These are phyloP conservation scores for Loxodonta africana DNA, from an alignment of 2,113 vertebrate species.

Conservation along the genomic window DNA sequence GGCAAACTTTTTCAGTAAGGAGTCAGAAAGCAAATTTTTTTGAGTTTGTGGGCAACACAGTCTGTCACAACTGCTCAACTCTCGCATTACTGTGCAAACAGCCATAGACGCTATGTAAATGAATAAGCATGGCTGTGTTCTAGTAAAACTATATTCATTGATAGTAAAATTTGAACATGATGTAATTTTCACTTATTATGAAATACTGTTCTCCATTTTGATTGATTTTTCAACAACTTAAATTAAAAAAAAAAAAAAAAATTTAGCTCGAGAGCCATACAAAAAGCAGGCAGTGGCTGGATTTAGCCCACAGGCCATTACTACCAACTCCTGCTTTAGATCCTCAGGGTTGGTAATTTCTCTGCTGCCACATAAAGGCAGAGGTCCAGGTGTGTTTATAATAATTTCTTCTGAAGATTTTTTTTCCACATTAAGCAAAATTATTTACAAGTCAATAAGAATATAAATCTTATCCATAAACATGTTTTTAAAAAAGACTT, in stretches of 20 bases:
- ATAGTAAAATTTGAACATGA: slow-evolving; percentile 27
- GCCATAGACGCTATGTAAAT: not conserved
- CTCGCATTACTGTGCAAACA: not conserved
- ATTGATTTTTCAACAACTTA: not conserved
- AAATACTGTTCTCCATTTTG: not conserved
- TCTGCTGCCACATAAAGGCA: not conserved
- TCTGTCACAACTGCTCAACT: not conserved
- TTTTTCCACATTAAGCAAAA: not conserved
- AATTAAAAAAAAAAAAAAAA: not conserved
- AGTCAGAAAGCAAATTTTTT: not conserved
- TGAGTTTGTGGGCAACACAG: not conserved
- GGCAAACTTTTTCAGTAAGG: not conserved
- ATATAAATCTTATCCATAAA: not conserved
- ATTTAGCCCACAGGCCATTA: too few relatives aligned
- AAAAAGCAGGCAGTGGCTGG: not conserved
- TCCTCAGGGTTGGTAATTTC: not conserved
- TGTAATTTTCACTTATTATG: slow-evolving; percentile 25
- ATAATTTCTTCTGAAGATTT: not conserved
- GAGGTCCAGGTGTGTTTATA: not conserved
- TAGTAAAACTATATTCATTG: not conserved
- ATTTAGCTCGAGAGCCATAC: not conserved
- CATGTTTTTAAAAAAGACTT: not conserved
- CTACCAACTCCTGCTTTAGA: not conserved
- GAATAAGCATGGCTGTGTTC: not conserved
- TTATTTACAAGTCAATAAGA: not conserved